A percentile compares a stretch with the other conserved stretches of the same genome.
phyloP scores from a whole-genome alignment of 2,113 vertebrate species.

The Sturnira hondurensis region DNA sequence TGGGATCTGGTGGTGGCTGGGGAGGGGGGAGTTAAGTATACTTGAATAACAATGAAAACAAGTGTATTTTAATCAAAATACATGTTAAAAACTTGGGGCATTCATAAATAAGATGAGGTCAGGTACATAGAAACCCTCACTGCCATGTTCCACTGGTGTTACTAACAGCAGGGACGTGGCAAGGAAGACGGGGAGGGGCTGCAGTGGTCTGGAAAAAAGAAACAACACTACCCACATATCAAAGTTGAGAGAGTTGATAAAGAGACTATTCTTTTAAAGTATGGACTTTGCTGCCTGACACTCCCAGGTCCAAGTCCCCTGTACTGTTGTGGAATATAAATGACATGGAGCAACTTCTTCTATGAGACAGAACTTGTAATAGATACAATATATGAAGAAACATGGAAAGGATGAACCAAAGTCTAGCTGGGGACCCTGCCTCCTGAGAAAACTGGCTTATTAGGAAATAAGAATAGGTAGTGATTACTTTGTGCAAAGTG shows the following conservation, averaged over 20 bases:
- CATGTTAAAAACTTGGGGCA: neutral
- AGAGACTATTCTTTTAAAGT: neutral
- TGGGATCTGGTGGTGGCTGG: too few species aligned
- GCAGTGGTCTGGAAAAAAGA: neutral
- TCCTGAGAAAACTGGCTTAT: neutral
- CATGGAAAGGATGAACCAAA: neutral
- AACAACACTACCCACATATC: neutral
- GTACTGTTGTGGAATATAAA: neutral
- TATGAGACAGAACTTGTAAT: neutral
- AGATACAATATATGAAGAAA: neutral
- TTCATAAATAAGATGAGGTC: neutral
- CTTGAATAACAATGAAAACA: neutral
- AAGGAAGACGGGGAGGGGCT: neutral
- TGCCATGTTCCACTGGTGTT: neutral
- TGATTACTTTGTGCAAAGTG: neutral
- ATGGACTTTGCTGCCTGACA: neutral
- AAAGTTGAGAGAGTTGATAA: neutral
- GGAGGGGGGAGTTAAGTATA: neutral
- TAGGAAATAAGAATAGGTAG: neutral
- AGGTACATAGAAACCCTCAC: neutral
- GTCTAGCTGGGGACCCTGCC: neutral
- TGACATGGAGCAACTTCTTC: neutral
- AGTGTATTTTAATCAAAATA: neutral
- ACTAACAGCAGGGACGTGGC: neutral
- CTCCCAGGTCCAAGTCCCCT: neutral